Evolutionary conservation across 1,140 invertebrate species (phyloP).

Genomic region (Pseudomyrmex flavicornis): DNA sequence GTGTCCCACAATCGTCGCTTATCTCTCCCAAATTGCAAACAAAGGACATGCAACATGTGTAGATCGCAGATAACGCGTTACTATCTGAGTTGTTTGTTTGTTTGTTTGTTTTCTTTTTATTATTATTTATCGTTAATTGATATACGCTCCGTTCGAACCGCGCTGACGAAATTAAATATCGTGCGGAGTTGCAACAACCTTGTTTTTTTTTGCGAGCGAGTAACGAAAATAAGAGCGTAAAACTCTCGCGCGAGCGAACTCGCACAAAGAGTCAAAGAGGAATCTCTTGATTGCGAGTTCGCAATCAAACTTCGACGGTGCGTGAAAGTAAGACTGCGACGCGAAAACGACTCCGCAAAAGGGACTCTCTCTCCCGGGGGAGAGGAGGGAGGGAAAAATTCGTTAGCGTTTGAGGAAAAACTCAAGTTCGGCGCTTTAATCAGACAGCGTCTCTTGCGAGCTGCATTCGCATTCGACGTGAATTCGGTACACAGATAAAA

Average conservation of each 20-base stretch:
- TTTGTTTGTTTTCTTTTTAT: conserved; percentile 7
- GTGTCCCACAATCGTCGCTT: background rate
- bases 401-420: conserved; percentile 27
- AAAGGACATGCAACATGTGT: conserved; percentile 44
- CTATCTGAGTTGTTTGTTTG: background rate
- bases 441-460: background rate
- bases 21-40: conserved; percentile 46
- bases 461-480: background rate
- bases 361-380: background rate
- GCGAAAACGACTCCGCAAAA: background rate
- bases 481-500: background rate
- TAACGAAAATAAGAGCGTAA: conserved; percentile 20
- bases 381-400: background rate
- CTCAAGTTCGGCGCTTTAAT: conserved; percentile 32
- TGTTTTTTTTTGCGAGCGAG: background rate
- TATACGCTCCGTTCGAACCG: background rate
- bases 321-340: conserved; percentile 34
- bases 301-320: conserved; percentile 37
- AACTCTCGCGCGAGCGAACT: background rate
- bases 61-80: conserved; percentile 20
- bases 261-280: conserved; percentile 21
- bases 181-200: background rate
- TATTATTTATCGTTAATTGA: conserved; percentile 4
- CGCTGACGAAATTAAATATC: conserved; percentile 19
- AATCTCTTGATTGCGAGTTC: conserved; percentile 43